Evolutionary conservation across 2,113 vertebrate genomes (phyloP).

Genomic region (Chaetodon auriga): DNA sequence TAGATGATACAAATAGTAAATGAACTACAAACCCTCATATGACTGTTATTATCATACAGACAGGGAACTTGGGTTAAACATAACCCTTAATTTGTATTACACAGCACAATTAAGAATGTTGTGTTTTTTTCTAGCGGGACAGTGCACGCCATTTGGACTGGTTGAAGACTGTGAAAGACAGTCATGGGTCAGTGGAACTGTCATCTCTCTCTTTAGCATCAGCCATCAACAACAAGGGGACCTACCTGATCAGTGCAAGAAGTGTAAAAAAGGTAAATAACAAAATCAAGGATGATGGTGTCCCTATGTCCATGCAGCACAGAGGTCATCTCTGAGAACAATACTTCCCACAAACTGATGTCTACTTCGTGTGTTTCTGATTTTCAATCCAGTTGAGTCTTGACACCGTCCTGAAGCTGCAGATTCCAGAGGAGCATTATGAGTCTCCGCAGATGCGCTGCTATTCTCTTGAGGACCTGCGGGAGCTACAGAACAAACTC

Average conservation of each 20-base stretch:
- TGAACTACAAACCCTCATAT: not conserved
- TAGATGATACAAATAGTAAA: not conserved
- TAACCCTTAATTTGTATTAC: not conserved
- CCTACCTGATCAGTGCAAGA: slow-evolving; percentile 87
- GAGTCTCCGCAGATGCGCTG: slow-evolving; percentile 64
- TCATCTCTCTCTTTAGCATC: slow-evolving; percentile 93
- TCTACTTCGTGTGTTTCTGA: slow-evolving; percentile 8
- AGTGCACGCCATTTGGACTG: slow-evolving; percentile 93
- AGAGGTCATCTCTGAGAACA: not conserved
- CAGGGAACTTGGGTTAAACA: not conserved
- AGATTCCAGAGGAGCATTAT: slow-evolving; percentile 83
- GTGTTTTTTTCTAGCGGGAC: slow-evolving; percentile 84
- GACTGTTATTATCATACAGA: not conserved
- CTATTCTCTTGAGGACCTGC: slow-evolving; percentile 90
- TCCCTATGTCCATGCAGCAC: not conserved
- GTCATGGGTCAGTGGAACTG: slow-evolving; percentile 95
- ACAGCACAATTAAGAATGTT: not conserved
- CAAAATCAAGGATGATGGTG: not conserved
- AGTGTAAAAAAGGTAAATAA: slow-evolving; percentile 78
- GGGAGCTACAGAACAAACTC: slow-evolving; percentile 94
- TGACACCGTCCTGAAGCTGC: slow-evolving; percentile 85
- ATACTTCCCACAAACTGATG: not conserved
- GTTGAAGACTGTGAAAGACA: slow-evolving; percentile 95
- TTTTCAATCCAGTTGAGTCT: slow-evolving; percentile 84
- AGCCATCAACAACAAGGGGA: slow-evolving; percentile 91